These are phyloP conservation scores for Heliconius melpomene DNA, from an alignment of 1,140 invertebrate genomes.

Conservation along the genomic window DNA sequence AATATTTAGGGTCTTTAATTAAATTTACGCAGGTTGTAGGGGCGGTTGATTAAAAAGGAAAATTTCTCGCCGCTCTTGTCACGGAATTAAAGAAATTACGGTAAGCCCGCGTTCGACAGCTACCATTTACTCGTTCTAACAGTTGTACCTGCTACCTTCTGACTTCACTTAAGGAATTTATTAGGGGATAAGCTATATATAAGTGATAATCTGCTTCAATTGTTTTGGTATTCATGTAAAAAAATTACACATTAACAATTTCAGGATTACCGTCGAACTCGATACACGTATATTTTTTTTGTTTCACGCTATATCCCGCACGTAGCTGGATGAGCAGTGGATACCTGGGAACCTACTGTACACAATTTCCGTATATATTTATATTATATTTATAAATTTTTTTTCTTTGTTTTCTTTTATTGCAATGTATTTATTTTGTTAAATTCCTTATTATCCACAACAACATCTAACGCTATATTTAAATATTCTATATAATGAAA, in stretches of 20 bases:
- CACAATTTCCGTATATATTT: too few relatives aligned
- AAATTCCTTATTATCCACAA: too few relatives aligned
- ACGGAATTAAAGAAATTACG: conserved; percentile 57
- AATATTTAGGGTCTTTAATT: conserved; percentile 65
- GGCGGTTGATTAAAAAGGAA: conserved; percentile 63
- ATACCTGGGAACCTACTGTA: too few relatives aligned
- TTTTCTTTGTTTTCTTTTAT: too few relatives aligned
- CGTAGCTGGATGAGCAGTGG: too few relatives aligned
- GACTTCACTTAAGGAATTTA: neutral
- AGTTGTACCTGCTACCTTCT: conserved; percentile 28
- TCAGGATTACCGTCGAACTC: too few relatives aligned
- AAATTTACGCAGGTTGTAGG: conserved; percentile 55
- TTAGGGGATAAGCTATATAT: neutral
- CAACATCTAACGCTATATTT: neutral
- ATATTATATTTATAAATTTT: too few relatives aligned
- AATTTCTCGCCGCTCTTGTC: conserved; percentile 47
- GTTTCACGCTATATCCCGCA: too few relatives aligned
- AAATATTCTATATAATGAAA: neutral
- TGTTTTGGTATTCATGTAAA: neutral
- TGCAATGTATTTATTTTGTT: too few relatives aligned
- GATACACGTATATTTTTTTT: neutral
- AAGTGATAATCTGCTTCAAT: neutral
- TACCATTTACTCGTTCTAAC: conserved; percentile 29
- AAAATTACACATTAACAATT: too few relatives aligned
- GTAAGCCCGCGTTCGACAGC: conserved; percentile 42